phyloP scores from a whole-genome alignment of 2,113 vertebrate species.

The Elgaria multicarinata region DNA sequence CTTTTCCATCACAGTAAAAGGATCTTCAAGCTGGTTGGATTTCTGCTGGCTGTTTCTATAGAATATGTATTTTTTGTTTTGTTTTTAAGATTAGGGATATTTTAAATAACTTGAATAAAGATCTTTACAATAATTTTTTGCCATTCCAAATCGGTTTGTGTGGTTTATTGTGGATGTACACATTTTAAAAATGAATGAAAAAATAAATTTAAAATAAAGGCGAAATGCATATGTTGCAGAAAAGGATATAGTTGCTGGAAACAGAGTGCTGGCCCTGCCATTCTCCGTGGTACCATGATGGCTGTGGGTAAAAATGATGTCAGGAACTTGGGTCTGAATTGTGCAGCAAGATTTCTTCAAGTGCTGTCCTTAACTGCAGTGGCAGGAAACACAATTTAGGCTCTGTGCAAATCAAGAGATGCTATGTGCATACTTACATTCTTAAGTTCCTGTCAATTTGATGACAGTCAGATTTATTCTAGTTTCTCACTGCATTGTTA shows the following conservation, averaged over 20 bases:
- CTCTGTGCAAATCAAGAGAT: neutral
- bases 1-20: neutral
- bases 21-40: neutral
- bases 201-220: neutral
- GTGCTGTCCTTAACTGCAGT: neutral
- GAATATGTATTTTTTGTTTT: neutral
- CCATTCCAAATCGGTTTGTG: neutral
- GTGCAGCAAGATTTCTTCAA: neutral
- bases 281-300: neutral
- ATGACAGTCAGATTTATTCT: neutral
- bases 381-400: neutral
- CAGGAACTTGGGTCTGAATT: neutral
- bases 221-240: neutral
- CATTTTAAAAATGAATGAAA: neutral
- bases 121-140: neutral
- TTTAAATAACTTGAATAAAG: neutral
- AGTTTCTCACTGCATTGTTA: neutral
- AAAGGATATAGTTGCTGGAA: neutral
- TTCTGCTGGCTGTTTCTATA: neutral
- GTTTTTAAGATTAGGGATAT: neutral
- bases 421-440: neutral
- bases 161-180: neutral
- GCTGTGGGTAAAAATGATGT: neutral
- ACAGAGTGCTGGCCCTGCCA: neutral
- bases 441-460: conserved; percentile 1